Evolutionary conservation across 2,113 vertebrate species (phyloP).

Genomic region (Pionites leucogaster): DNA sequence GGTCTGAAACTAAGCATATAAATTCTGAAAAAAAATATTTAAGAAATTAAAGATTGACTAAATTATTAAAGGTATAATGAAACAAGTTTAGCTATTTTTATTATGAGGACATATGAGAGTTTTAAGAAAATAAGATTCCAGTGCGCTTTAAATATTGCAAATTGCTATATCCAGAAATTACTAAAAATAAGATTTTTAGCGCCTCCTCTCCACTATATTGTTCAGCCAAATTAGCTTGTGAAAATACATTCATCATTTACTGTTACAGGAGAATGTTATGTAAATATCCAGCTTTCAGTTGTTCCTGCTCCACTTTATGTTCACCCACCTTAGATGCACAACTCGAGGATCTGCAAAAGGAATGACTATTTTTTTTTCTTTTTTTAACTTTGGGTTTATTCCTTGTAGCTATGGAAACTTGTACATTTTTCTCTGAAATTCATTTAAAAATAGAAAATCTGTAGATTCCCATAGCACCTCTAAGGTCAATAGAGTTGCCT

Average conservation of each 20-base stretch:
- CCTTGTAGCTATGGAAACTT: neutral
- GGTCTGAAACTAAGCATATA: neutral
- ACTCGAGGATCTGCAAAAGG: neutral
- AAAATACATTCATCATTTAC: neutral
- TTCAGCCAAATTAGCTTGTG: neutral
- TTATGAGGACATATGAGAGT: fast-evolving
- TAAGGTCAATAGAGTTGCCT: neutral
- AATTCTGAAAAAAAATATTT: neutral
- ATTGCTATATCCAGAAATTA: neutral
- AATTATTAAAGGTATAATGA: neutral
- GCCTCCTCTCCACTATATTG: fast-evolving
- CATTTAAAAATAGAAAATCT: neutral
- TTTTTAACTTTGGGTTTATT: neutral
- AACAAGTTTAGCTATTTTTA: neutral
- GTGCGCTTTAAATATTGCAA: neutral
- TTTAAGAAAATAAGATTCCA: neutral
- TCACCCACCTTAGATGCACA: neutral
- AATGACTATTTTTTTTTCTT: neutral
- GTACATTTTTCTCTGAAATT: neutral
- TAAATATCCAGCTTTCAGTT: neutral
- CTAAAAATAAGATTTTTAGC: neutral
- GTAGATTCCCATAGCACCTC: neutral
- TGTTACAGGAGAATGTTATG: neutral
- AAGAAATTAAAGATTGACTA: neutral
- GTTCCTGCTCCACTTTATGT: fast-evolving